Base-by-base conservation (phyloP, 2,113 vertebrate genomes). In the Pangasianodon gigas region DNA sequence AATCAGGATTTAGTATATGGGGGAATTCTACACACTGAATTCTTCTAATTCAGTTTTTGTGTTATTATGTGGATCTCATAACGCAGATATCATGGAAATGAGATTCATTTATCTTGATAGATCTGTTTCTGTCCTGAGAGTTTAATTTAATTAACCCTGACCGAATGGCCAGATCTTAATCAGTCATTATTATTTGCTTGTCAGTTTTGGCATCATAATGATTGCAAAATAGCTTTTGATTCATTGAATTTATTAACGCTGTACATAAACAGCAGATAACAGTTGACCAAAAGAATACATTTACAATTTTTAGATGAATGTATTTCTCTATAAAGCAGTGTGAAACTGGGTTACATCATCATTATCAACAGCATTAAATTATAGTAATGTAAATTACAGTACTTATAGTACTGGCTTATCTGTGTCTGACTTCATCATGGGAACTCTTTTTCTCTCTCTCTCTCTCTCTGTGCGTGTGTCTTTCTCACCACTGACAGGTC, bases 401-500 rank as follows among this genome's bases (percentile, higher is more conserved):
- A 37, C 37, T 37, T 37, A 37, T 37, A 37, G 37, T 37, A 37
- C 37, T 37, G 37, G 0, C 74, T 77, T 46, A 46, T 77, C 3
- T 46, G 21, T 69, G 65, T 69, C 65, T 69, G 69, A 74, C 6
- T 74, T 18, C 6, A 18, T 18, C 69, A 41, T 74, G n/a, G 29
- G 29, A 32, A 37, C 21, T 62, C 2, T 41, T 26, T 81, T 9
- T 80, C 48, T 52, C 44, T 62, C 60, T 62, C 21, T 88, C 18
- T 77, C 26, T 26, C 58, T 60, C 18, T 90, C 21, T 87, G 3
- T 81, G 9, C 83, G 13, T 89, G 24, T 62, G 3, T n/a, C 3
- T 80, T 13, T 80, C 7, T 54, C 41, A 11, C 54, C 51, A 48
- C 29, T 79, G 19, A 85, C 83, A 48, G 58, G 10, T 92, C 96